A percentile compares a stretch with the other conserved stretches of the same genome.
phyloP scores from a whole-genome alignment of 2,888 invertebrate genomes.

The Parthenolecanium corni region DNA sequence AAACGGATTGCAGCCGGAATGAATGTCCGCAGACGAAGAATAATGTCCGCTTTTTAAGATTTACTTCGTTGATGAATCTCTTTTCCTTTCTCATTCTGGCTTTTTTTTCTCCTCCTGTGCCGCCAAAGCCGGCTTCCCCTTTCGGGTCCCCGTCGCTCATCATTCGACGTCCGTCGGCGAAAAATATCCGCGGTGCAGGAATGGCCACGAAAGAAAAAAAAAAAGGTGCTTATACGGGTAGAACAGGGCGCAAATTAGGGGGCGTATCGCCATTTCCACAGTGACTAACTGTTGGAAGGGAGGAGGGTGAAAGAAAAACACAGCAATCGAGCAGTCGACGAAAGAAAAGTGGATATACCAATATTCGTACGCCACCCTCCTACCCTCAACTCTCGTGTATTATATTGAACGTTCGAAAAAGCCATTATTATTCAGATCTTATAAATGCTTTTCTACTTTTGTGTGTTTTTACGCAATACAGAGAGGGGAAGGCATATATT shows the following conservation, averaged over 20 bases:
- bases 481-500: too few relatives aligned
- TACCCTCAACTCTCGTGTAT: too few relatives aligned
- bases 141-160: too few relatives aligned
- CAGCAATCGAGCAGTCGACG: too few relatives aligned
- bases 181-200: too few relatives aligned
- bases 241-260: background rate
- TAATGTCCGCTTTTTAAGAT: constrained; percentile 18
- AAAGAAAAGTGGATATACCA: too few relatives aligned
- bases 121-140: background rate
- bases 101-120: background rate
- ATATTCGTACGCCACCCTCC: too few relatives aligned
- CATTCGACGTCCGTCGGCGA: too few relatives aligned
- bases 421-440: too few relatives aligned
- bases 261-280: background rate
- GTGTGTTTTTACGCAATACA: too few relatives aligned
- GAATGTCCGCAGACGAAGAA: background rate
- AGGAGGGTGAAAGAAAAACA: background rate
- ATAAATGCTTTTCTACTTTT: too few relatives aligned
- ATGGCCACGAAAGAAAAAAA: background rate
- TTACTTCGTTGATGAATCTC: constrained; percentile 15
- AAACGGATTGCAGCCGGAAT: constrained; percentile 7
- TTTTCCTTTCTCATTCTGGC: background rate
- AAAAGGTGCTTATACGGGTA: background rate
- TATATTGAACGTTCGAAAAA: too few relatives aligned
- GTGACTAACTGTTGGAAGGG: background rate